phyloP scores from a whole-genome alignment of 2,113 vertebrate genomes.

The Grallaria varia region DNA sequence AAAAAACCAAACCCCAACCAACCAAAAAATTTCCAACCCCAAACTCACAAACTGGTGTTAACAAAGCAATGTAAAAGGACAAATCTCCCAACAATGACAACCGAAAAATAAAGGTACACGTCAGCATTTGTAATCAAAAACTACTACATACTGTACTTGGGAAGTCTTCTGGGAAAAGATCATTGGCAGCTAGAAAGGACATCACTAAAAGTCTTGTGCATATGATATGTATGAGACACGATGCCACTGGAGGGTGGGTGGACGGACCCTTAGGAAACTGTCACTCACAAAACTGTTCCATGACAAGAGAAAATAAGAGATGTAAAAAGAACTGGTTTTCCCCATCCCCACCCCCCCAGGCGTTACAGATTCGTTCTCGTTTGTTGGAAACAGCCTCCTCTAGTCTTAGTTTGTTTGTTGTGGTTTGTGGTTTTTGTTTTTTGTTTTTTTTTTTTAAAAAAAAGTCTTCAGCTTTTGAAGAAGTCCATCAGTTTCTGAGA shows the following conservation, averaged over 20 bases:
- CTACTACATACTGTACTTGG: constrained; percentile 67
- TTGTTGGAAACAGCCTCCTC: constrained; percentile 40
- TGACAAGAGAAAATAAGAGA: constrained; percentile 47
- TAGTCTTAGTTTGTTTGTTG: constrained; percentile 25
- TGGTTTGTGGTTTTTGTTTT: too few species aligned
- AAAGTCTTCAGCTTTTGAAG: constrained; percentile 15
- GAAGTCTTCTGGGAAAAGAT: constrained; percentile 62
- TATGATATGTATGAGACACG: constrained; percentile 47
- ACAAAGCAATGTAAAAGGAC: constrained; percentile 71
- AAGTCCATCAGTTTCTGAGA: constrained; percentile 35
- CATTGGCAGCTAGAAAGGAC: constrained; percentile 67
- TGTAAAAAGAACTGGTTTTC: constrained; percentile 33
- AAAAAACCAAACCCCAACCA: neutral
- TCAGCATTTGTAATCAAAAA: constrained; percentile 62
- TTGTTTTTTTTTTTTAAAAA: neutral
- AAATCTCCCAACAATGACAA: constrained; percentile 64
- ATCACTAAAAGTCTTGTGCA: constrained; percentile 56
- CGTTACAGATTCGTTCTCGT: constrained; percentile 38
- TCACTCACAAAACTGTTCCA: constrained; percentile 53
- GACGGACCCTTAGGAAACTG: constrained; percentile 8
- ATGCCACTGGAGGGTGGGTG: constrained; percentile 39
- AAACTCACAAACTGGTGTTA: constrained; percentile 64
- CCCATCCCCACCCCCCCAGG: neutral
- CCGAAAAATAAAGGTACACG: constrained; percentile 49
- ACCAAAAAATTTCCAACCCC: constrained; percentile 40